phyloP scores from a whole-genome alignment of 2,797 vertebrate species.

The Vespertilio murinus region DNA sequence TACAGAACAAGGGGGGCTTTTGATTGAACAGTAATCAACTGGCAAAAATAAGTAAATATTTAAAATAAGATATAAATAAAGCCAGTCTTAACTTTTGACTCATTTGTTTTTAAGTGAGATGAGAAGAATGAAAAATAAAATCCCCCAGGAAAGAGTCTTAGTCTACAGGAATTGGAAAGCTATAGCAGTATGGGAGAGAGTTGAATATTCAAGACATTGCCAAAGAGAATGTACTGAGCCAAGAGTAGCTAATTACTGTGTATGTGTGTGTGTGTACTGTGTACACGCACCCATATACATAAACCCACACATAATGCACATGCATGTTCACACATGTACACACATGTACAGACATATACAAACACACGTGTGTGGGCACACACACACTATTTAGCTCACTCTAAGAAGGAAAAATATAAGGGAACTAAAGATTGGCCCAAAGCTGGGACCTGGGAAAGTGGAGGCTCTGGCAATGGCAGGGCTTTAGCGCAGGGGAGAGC shows the following conservation, averaged over 20 bases:
- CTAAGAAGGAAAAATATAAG: slow-evolving; percentile 44
- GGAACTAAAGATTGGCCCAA: background rate
- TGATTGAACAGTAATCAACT: background rate
- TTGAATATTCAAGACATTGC: slow-evolving; percentile 32
- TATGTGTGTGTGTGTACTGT: background rate
- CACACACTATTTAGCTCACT: background rate
- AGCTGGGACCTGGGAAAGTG: background rate
- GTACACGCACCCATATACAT: background rate
- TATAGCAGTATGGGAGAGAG: slow-evolving; percentile 28
- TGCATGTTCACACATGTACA: too few species aligned
- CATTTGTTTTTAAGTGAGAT: slow-evolving; percentile 45
- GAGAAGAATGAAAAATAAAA: slow-evolving; percentile 19
- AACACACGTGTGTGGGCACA: fast-evolving
- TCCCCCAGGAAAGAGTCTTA: slow-evolving; percentile 41
- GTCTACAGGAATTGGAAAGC: slow-evolving; percentile 11
- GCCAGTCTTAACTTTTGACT: slow-evolving; percentile 66
- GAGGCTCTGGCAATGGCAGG: background rate
- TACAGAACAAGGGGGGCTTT: background rate
- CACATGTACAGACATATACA: background rate
- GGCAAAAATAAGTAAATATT: slow-evolving; percentile 56
- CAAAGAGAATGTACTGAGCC: slow-evolving; percentile 62
- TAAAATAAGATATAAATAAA: slow-evolving; percentile 67
- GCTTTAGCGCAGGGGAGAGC: background rate
- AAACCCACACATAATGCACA: background rate
- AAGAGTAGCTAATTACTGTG: slow-evolving; percentile 48